A percentile compares a stretch with the other conserved stretches of the same genome.
phyloP scores from a whole-genome alignment of 2,113 vertebrate genomes.

The Origma solitaria region DNA sequence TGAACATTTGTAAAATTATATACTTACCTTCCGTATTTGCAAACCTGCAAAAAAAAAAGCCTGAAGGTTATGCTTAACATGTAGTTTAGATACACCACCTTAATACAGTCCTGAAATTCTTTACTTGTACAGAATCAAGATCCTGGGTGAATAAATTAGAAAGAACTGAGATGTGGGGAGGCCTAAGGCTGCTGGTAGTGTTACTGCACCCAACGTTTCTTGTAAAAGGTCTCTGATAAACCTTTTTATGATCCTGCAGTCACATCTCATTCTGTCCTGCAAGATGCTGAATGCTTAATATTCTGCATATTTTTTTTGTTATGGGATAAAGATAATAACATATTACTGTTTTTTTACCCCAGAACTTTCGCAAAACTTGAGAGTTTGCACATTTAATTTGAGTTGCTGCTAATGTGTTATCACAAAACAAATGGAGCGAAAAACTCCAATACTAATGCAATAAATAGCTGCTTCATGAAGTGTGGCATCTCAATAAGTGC shows the following conservation, averaged over 20 bases:
- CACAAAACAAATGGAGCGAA: neutral
- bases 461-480: neutral
- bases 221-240: neutral
- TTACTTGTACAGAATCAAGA: neutral
- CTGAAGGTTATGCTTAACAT: neutral
- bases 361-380: neutral
- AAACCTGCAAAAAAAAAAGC: neutral
- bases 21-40: neutral
- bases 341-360: neutral
- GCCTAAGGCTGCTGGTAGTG: fast-evolving
- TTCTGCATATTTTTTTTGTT: neutral
- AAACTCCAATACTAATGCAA: neutral
- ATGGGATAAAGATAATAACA: neutral
- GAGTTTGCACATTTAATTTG: neutral
- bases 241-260: neutral
- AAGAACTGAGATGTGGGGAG: neutral
- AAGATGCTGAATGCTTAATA: neutral
- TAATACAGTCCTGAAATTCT: neutral
- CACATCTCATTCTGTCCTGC: neutral
- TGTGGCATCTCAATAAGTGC: neutral
- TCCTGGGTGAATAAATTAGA: neutral
- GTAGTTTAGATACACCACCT: neutral
- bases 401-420: neutral
- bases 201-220: neutral
- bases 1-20: neutral